Evolutionary conservation across 2,797 vertebrate species (phyloP).

Genomic region (Neoniphon sammara): DNA sequence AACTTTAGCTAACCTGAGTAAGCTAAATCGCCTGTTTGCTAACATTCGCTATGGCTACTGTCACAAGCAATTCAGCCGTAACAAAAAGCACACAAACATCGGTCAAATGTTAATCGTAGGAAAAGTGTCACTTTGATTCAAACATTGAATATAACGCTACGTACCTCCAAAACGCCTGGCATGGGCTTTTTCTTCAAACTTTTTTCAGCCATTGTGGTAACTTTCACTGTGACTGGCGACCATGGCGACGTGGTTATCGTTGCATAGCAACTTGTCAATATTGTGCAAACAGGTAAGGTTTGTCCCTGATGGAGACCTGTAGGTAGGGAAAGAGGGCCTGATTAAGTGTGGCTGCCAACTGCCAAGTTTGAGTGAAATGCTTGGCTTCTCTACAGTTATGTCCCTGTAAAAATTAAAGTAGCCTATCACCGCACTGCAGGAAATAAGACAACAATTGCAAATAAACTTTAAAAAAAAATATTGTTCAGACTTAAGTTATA

Average conservation of each 20-base stretch:
- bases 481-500: no score
- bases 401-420: no score
- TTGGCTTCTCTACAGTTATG: no score
- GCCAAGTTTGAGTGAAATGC: no score
- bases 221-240: neutral
- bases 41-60: neutral
- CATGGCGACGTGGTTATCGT: slow-evolving; percentile 40
- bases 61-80: neutral
- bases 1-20: neutral
- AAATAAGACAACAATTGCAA: no score
- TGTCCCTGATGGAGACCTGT: no score
- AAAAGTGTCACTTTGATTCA: no score
- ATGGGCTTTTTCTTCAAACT: slow-evolving; percentile 39
- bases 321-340: no score
- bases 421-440: no score
- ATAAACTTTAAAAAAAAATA: no score
- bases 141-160: neutral
- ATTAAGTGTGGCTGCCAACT: no score
- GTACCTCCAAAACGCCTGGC: slow-evolving; percentile 48
- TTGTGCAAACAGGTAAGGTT: no score
- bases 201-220: slow-evolving; percentile 73
- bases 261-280: slow-evolving; percentile 66
- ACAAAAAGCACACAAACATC: neutral
- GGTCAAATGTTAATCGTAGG: neutral
- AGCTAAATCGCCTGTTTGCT: neutral